Evolutionary conservation across 2,113 vertebrate species (phyloP).

Genomic region (Oreamnos americanus): DNA sequence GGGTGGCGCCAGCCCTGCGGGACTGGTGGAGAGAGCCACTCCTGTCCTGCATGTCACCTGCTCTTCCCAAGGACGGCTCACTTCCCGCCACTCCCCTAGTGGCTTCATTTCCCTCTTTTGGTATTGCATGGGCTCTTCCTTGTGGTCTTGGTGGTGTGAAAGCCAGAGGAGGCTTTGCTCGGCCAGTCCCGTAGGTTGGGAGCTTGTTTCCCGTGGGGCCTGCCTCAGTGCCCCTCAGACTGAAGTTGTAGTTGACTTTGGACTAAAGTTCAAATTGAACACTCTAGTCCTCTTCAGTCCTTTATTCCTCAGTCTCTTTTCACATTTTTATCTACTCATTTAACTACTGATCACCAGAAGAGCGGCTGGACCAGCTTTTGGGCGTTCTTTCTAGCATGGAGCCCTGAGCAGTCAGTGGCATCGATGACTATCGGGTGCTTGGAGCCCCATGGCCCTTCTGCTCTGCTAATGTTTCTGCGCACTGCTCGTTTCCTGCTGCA

Average conservation of each 20-base stretch:
- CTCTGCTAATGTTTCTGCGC: background rate
- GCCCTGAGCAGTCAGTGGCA: background rate
- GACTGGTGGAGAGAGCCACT: background rate
- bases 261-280: background rate
- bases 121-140: background rate
- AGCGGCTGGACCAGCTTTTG: background rate
- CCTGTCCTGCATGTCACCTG: background rate
- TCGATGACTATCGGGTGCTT: background rate
- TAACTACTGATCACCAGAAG: background rate
- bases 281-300: background rate
- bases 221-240: background rate
- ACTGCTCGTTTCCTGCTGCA: background rate
- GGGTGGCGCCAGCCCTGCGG: background rate
- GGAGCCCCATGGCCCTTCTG: background rate
- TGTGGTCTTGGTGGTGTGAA: background rate
- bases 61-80: fast-evolving
- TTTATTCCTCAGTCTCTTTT: background rate
- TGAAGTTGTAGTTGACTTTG: background rate
- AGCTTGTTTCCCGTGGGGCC: background rate
- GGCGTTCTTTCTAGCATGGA: background rate
- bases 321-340: background rate
- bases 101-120: background rate
- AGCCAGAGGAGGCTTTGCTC: background rate
- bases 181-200: too few species aligned
- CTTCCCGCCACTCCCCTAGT: fast-evolving